These are phyloP conservation scores for Sesia apiformis DNA, from an alignment of 2,888 invertebrate genomes.

Conservation along the genomic window DNA sequence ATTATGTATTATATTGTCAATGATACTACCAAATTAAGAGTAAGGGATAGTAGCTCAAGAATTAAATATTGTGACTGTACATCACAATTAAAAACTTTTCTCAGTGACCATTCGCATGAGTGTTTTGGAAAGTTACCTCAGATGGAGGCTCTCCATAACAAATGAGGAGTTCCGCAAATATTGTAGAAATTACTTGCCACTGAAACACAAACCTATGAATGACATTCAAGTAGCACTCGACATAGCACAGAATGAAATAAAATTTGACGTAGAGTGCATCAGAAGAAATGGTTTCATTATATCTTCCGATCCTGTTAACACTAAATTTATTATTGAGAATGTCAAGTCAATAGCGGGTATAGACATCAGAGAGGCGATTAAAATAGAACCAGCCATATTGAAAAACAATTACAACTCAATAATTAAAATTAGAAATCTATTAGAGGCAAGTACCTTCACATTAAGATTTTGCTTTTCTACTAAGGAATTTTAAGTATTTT, in stretches of 20 bases:
- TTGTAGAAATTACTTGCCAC: constrained; percentile 46
- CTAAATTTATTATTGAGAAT: constrained; percentile 69
- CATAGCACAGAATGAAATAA: constrained; percentile 70
- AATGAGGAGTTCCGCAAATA: constrained; percentile 47
- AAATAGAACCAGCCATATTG: constrained; percentile 76
- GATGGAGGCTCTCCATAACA: constrained; percentile 45
- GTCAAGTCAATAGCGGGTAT: constrained; percentile 70
- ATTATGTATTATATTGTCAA: too few species aligned
- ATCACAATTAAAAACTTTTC: constrained; percentile 14
- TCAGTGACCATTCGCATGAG: constrained; percentile 52
- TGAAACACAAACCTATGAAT: constrained; percentile 54
- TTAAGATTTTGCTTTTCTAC: too few species aligned
- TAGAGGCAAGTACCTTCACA: constrained; percentile 44
- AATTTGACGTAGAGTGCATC: constrained; percentile 68
- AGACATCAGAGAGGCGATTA: constrained; percentile 70
- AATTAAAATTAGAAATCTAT: constrained; percentile 65
- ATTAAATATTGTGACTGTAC: not conserved
- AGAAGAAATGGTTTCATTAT: constrained; percentile 76
- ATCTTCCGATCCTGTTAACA: constrained; percentile 72
- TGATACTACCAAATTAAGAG: too few species aligned
- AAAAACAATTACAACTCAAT: constrained; percentile 74
- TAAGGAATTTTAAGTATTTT: too few species aligned
- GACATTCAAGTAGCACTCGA: constrained; percentile 71
- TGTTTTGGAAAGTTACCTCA: constrained; percentile 48
- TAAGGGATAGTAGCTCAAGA: too few species aligned